Evolutionary conservation across 64 coral and sea anemone genomes (phyloP), one percentile per base, ranked within the genome.

Genomic region (Platygyra sinensis): DNA sequence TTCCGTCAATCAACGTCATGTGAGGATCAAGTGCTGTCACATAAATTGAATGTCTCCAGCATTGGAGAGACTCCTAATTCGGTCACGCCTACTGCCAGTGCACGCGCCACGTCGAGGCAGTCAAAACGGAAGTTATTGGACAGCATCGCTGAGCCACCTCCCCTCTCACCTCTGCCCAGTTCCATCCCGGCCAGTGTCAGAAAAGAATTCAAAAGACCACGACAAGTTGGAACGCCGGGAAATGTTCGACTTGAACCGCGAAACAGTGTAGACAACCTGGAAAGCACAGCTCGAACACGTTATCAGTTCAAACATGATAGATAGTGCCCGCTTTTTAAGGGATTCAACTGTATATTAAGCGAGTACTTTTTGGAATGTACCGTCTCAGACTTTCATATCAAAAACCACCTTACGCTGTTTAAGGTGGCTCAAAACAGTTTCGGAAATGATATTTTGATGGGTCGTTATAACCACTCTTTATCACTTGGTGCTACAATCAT

Each of bases 131-230:
- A 93, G 78, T 87, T 89, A 59, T 86, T 97, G 49, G 92, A 97
- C 75, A 77, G 60, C 64, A 80, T 97, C 73, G 73, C 91, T 12
- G 91, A 93, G 33, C 95, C 95, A 71, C 95, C 95, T 20, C 91
- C 95, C 52, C 81, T 97, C 1, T 90, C 88, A 2, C 77, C 88
- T 5, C 75, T 97, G 20, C 87, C 77, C 60, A 94, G 46, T 62
- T 75, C 85, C 20, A 76, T 94, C 13, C 88, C 95, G 52, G 84
- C 74, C 30, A 89, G 95, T 83, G 91, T 97, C 5, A 87, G 91
- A 32, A 94, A 83, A 91, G 91, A 97, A 46, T 97, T 97, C 87
- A 87, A 89, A 91, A 83, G 74, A n/a, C 95, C 95, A 39, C 80
- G 82, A 62, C 81, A 62, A 28, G 62, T 91, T 9, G 60, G 60